Base-by-base conservation (phyloP, 2,888 invertebrate genomes). In the Erebia epiphron region DNA sequence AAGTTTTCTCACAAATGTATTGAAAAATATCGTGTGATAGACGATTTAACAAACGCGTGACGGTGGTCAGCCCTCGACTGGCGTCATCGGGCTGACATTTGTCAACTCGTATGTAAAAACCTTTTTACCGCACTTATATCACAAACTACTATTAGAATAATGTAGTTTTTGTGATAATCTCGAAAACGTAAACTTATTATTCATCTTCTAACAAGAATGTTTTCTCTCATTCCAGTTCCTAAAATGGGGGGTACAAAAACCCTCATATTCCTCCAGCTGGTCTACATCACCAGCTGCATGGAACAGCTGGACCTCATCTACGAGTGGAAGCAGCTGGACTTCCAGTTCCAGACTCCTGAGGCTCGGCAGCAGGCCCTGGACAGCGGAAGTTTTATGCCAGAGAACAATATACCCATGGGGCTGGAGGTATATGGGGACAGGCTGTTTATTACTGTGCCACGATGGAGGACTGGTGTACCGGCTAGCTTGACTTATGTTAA, bases 241-340 rank as follows among this genome's bases (percentile, higher is more conserved):
- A 77, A 64, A 73, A 92, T 92, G 92, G 81, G 86, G 87, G 86
- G 77, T 43, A 62, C 86, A 43, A 83, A 83, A 76, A 78, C 83
- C 83, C 86, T 92, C 73, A 75, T 87, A n/a, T 69, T 91, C 58
- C 79, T 91, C 13, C 89, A 90, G 46, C 82, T 91, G 82, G 83
- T 87, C 63, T 89, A 87, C 83, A 69, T 86, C 70, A 84, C 82
- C 76, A 82, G 79, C 49, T 91, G 94, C 76, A 95, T 95, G 91
- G 96, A 96, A 82, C 96, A 96, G 89, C 91, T 96, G 68, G 94
- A 94, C 76, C 95, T 96, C 63, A 93, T 94, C 64, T 96, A 95
- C 85, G 95, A 96, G 81, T 97, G 97, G 97, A 95, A 95, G 78
- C 95, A 95, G 85, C 88, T 97, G 64, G 96, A 96, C 83, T 97